Evolutionary conservation across 2,888 invertebrate genomes (phyloP), one percentile per base, ranked within the genome.

Genomic region (Rugalucina vietnamica): DNA sequence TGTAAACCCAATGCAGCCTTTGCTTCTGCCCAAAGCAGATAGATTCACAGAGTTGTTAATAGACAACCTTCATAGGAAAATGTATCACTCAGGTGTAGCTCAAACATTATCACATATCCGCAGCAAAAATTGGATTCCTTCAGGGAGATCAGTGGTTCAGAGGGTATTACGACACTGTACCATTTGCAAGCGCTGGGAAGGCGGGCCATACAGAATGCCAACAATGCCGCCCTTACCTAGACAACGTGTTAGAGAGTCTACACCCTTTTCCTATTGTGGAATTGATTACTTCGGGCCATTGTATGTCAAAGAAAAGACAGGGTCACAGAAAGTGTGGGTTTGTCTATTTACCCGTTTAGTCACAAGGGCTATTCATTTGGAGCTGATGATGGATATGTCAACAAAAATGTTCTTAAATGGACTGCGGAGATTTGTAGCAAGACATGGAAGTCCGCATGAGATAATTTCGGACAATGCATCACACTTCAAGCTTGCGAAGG

Each of bases 21-120:
- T n/a, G n/a, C n/a, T n/a, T n/a, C 70, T 86, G 39, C 82, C 86
- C 36, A 84, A 77, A 71, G n/a, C 73, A 27, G 82, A 79, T 39
- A 29, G 29, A 37, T 76, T 84, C 36, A 86, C 86, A 3, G 50
- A 43, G n/a, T 34, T 86, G 14, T 12, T 82, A 14, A 65, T 86
- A 34, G 79, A 86, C 54, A 86, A 65, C 37, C 34, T 34, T 32
- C 84, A 86, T 65, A 79, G 77, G 75, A 27, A 84, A 37, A 39
- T 69, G 21, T 49, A 69, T 43, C 82, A 84, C 57, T 79, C 76
- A 37, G 86, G 79, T 37, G 75, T 79, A 32, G 79, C 81, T 49
- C 81, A 84, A 57, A 82, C 84, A 77, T 65, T 84, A 27, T 39
- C 69, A n/a, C 39, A 36, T n/a, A 24, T 81, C 10, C 49, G 80